A percentile compares a stretch with the other conserved stretches of the same genome.
Evolutionary conservation across 2,797 vertebrate genomes (phyloP).

Genomic region (Coregonus suidteri): DNA sequence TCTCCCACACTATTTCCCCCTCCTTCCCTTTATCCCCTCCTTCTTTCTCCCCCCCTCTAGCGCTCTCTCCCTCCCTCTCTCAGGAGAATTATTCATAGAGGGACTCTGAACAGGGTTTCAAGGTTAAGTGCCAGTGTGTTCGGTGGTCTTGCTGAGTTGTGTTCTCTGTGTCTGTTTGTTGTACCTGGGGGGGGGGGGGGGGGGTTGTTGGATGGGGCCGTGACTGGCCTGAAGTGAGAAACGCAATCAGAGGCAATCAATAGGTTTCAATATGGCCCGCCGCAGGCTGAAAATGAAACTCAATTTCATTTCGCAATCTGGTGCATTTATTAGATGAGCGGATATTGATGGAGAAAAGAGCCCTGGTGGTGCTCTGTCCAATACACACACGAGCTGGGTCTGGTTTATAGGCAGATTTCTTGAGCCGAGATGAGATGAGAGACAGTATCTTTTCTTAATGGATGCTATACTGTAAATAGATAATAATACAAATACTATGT

Average conservation of each 20-base stretch:
- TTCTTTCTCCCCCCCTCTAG: not conserved
- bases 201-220: not conserved
- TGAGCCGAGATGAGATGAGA: not conserved
- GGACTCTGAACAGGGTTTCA: constrained; percentile 50
- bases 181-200: constrained; percentile 32
- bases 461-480: not conserved
- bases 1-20: not conserved
- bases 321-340: constrained; percentile 73
- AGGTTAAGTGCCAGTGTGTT: constrained; percentile 59
- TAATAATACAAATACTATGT: not conserved
- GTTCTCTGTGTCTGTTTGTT: constrained; percentile 13
- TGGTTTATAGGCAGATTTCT: constrained; percentile 1
- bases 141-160: constrained; percentile 55
- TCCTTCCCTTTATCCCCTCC: not conserved
- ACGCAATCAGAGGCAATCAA: constrained; percentile 65
- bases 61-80: not conserved
- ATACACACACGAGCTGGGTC: not conserved
- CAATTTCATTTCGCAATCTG: constrained; percentile 72
- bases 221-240: constrained; percentile 41
- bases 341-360: constrained; percentile 66
- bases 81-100: constrained; percentile 3
- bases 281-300: constrained; percentile 64
- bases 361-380: constrained; percentile 28
- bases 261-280: constrained; percentile 61
- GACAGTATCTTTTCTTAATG: not conserved